Evolutionary conservation across 2,888 invertebrate species (phyloP).

Genomic region (Bembecia ichneumoniformis): DNA sequence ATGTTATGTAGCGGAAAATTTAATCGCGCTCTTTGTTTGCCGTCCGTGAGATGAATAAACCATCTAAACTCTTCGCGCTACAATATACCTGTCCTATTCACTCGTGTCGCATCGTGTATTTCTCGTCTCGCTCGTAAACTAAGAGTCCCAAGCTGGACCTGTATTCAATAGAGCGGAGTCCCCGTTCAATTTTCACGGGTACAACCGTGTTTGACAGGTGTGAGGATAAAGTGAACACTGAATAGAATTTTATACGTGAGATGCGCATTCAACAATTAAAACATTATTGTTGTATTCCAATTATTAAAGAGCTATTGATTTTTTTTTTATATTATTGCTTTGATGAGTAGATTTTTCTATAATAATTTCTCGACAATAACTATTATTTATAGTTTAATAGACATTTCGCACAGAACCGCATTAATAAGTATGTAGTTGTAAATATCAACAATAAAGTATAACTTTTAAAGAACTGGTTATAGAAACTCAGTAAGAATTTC

Average conservation of each 20-base stretch:
- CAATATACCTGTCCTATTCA: constrained; percentile 21
- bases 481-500: no score
- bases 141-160: constrained; percentile 30
- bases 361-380: no score
- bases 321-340: no score
- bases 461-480: no score
- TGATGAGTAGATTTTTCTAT: no score
- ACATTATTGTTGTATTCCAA: no score
- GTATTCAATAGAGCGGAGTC: constrained; percentile 33
- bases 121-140: constrained; percentile 26
- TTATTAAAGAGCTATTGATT: no score
- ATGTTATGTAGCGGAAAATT: constrained; percentile 63
- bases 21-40: constrained; percentile 56
- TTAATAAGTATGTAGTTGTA: no score
- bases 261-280: no score
- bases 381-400: no score
- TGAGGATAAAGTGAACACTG: constrained; percentile 22
- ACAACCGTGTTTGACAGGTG: constrained; percentile 36
- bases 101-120: constrained; percentile 18
- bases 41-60: constrained; percentile 58
- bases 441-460: no score
- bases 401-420: no score
- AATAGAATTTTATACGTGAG: constrained; percentile 1
- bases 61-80: constrained; percentile 30
- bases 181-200: constrained; percentile 35